Evolutionary conservation across 2,113 vertebrate genomes (phyloP), one percentile per base, ranked within the genome.

Genomic region (Sprattus sprattus): DNA sequence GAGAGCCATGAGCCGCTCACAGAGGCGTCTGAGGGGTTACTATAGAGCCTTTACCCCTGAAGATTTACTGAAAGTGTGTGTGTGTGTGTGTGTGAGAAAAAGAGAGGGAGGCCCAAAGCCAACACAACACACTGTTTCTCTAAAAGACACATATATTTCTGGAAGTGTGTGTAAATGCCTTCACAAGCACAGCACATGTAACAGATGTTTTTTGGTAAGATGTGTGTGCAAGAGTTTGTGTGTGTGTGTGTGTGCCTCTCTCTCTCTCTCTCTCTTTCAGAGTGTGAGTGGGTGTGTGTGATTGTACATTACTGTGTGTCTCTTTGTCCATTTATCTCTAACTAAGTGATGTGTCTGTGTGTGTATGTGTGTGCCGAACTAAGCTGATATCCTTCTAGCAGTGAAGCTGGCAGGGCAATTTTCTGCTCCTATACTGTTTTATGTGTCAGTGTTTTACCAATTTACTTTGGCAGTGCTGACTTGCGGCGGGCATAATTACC

Each of bases 91-190:
- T 67, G 60, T 67, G 60, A 25, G 22, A 25, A 22, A 5, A n/a
- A 25, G 64, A 32, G 64, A 32, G 25, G 28, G 64, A 28, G 25
- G 64, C 9, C n/a, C n/a, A 67, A 67, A 28, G 64, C n/a, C 18
- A 57, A 57, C 52, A 64, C 6, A 64, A 10, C 64, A 67, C n/a
- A 67, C 6, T 67, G 54, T 60, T 87, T 88, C 89, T 87, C 89
- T 88, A 91, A 93, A 94, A 89, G 50, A 52, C 50, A 2, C 20
- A 47, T 88, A 89, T 89, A 89, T 89, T 87, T 88, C 75, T 86
- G 54, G 25, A 67, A 67, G 3, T 25, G n/a, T 67, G n/a, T 67
- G 64, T 67, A 67, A 67, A 28, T 67, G 64, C 22, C 64, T 67
- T 67, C 9, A 60, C 22, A 60, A 60, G 54, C 54, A 60, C 54